Conservation (phyloP, 2,888 invertebrate genomes). For the Vesta saturnalis region DNA sequence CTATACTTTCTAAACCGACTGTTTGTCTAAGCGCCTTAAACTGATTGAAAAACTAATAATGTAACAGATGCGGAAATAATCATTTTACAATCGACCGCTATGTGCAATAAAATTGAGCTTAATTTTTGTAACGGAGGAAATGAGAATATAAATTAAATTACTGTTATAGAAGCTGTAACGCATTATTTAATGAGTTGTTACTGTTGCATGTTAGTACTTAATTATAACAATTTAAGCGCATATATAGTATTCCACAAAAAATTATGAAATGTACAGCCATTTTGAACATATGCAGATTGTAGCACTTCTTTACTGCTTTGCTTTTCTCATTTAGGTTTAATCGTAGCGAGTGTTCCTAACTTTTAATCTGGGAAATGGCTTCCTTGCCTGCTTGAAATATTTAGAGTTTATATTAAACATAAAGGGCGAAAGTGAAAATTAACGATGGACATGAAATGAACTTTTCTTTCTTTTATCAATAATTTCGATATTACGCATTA, state of each 20-base stretch:
- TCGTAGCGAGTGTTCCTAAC: slow-evolving; percentile 13
- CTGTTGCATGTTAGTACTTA: neutral
- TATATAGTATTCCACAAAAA: slow-evolving; percentile 7
- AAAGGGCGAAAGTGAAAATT: slow-evolving; percentile 14
- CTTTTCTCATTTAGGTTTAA: slow-evolving; percentile 15
- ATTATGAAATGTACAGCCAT: slow-evolving; percentile 16
- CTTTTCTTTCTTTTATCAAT: slow-evolving; percentile 1
- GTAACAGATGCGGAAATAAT: slow-evolving; percentile 1
- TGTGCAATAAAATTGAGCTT: neutral
- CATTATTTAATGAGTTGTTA: neutral
- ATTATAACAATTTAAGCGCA: slow-evolving; percentile 5
- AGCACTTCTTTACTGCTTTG: slow-evolving; percentile 11
- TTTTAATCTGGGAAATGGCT: slow-evolving; percentile 12
- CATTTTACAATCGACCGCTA: neutral
- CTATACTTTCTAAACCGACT: neutral
- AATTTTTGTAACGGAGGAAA: neutral
- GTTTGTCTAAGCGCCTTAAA: neutral
- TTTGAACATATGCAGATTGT: slow-evolving; percentile 4
- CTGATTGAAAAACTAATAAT: neutral
- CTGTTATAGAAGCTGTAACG: neutral
- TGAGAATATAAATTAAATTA: neutral
- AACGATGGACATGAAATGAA: slow-evolving; percentile 5
- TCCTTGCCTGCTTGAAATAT: slow-evolving; percentile 7
- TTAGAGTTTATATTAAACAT: slow-evolving; percentile 6
- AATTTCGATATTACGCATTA: slow-evolving; percentile 8